Evolutionary conservation across 2,113 vertebrate genomes (phyloP).

Genomic region (Mixornis gularis): DNA sequence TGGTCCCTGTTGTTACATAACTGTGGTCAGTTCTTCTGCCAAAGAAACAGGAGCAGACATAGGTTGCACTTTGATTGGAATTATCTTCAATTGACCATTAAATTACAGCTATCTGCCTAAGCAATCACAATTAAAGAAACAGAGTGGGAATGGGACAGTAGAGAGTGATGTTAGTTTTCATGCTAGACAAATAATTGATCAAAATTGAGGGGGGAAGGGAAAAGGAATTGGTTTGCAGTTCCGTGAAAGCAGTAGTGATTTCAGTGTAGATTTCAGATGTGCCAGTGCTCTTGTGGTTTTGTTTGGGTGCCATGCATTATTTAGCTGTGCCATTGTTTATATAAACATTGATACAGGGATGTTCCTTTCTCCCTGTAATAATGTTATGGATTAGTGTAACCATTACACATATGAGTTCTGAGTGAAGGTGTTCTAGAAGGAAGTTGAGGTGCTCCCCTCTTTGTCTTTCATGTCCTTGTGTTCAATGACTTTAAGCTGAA

Average conservation of each 20-base stretch:
- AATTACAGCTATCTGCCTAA: not conserved
- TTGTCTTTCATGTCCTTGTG: not conserved
- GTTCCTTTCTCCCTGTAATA: not conserved
- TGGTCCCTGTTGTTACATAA: not conserved
- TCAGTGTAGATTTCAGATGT: not conserved
- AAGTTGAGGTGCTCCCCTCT: not conserved
- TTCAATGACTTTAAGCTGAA: not conserved
- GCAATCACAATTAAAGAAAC: not conserved
- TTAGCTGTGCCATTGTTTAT: not conserved
- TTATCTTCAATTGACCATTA: not conserved
- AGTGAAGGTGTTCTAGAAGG: not conserved
- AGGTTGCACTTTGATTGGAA: not conserved
- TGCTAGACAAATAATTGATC: not conserved
- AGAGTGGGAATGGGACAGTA: not conserved
- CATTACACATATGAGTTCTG: not conserved
- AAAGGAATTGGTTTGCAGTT: not conserved
- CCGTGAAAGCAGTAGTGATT: not conserved
- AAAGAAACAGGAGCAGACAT: conserved; percentile 8
- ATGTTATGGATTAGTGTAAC: not conserved
- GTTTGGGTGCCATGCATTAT: not conserved
- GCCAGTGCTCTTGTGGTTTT: not conserved
- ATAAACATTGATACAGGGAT: not conserved
- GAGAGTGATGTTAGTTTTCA: not conserved
- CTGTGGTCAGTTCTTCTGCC: not conserved
- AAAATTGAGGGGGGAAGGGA: not conserved